Base-by-base conservation (phyloP, 2,797 vertebrate species). In the Chrosomus eos region DNA sequence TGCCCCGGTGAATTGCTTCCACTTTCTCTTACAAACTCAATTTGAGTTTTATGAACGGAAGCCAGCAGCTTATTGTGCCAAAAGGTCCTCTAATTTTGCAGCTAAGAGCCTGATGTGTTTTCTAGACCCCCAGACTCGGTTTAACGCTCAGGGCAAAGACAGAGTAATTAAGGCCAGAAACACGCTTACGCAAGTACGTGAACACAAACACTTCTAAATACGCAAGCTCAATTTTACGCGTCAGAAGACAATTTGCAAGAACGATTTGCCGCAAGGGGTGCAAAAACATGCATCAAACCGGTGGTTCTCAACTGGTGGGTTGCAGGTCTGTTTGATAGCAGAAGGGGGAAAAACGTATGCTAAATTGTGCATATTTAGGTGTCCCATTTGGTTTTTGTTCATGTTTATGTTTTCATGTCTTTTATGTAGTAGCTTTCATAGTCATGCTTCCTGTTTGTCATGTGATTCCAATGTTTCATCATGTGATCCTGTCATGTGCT, bases 31-130 rank as follows among this genome's bases (percentile, higher is more conserved):
- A 55, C 58, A 28, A 26, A 79, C 77, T 87, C 82, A 75, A 89
- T 81, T 90, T 80, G 88, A 90, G 87, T 85, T 74, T 40, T 86
- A 71, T 89, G 85, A 89, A 85, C 28, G 21, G 51, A 73, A 74
- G 83, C 85, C 81, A 88, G 81, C 33, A 84, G 83, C 86, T 88
- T 89, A 91, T 88, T 88, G 83, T 88, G 84, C 85, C 58, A 58
- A 55, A 62, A 75, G 36, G 80, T 84, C 67, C 76, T 80, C 71
- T 88, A 88, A 89, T 90, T 88, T 87, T 88, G 79, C 66, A 71
- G 85, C 85, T 87, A 89, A 87, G 87, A 87, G 88, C 83, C 76
- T 89, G 83, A 87, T 89, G 81, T 82, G 87, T 86, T 89, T 87
- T 90, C 88, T 84, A 38, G 16, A 36, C 83, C 79, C 74, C 82